Percentiles rank a stretch among this genome's conserved stretches.
Conservation (phyloP, 35 echinoderm and acorn worm species). For the Heliocidaris tuberculata region DNA sequence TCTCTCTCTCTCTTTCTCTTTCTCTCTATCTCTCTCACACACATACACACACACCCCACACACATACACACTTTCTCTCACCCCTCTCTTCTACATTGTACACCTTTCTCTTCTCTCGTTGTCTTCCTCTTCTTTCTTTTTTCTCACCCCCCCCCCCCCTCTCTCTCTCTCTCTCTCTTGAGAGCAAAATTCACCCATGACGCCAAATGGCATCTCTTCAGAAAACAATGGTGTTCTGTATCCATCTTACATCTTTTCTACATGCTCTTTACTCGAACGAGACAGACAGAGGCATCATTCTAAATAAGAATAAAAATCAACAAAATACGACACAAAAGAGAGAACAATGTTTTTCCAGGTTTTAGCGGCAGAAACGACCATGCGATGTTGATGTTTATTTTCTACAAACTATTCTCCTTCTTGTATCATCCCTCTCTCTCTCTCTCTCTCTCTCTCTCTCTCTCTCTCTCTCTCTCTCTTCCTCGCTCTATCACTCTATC, state of each 20-base stretch:
- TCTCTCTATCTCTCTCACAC: background rate
- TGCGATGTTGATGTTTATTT: no score
- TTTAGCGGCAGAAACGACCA: no score
- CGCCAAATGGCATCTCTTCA: background rate
- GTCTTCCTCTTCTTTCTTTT: constrained; percentile 4
- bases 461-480: no score
- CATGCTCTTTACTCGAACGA: background rate
- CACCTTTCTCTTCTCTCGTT: background rate
- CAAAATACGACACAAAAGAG: no score
- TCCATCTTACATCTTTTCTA: background rate
- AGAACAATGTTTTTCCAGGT: no score
- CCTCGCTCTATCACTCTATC: no score
- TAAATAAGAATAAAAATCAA: background rate
- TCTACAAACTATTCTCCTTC: no score
- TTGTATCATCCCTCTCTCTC: no score
- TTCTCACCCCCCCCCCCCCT: background rate
- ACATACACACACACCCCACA: background rate
- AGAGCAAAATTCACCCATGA: background rate
- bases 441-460: no score
- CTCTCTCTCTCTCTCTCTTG: background rate
- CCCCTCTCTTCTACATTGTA: background rate
- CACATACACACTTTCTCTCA: background rate
- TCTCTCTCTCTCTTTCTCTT: background rate
- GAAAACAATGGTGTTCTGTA: background rate
- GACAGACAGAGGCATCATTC: background rate